These are phyloP conservation scores for Hyposoter didymator DNA, from an alignment of 2,888 invertebrate species.

Conservation along the genomic window DNA sequence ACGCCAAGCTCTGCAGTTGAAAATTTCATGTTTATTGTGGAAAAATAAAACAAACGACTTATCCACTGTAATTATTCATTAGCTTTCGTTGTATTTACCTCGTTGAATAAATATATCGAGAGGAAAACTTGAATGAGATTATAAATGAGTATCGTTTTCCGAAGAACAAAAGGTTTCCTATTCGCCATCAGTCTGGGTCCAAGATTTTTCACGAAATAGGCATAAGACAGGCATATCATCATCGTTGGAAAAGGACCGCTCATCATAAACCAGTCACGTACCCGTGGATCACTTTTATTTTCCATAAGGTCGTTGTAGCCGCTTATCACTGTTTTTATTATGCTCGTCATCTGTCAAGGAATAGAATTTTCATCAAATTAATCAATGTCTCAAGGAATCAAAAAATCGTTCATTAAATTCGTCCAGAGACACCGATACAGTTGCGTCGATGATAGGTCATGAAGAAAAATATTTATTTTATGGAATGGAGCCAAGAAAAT, in stretches of 20 bases:
- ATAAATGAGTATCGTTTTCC: constrained; percentile 91
- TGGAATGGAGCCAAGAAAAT: not conserved
- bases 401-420: not conserved
- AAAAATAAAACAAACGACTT: not conserved
- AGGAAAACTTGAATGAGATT: constrained; percentile 93
- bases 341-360: constrained; percentile 86
- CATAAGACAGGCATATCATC: constrained; percentile 90
- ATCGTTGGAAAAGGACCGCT: constrained; percentile 92
- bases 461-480: not conserved
- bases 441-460: not conserved
- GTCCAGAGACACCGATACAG: not conserved
- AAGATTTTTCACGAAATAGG: constrained; percentile 90
- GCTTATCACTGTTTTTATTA: constrained; percentile 86
- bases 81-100: constrained; percentile 84
- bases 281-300: constrained; percentile 93
- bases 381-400: constrained; percentile 10
- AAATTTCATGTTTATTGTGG: constrained; percentile 12
- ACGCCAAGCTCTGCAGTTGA: constrained; percentile 84
- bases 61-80: not conserved
- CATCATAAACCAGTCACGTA: constrained; percentile 93
- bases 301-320: constrained; percentile 92
- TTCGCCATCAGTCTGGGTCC: constrained; percentile 95
- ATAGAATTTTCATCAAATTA: constrained; percentile 62
- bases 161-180: constrained; percentile 92
- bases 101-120: constrained; percentile 90